phyloP scores from a whole-genome alignment of 1,140 invertebrate genomes.

The Neodiprion virginianus region DNA sequence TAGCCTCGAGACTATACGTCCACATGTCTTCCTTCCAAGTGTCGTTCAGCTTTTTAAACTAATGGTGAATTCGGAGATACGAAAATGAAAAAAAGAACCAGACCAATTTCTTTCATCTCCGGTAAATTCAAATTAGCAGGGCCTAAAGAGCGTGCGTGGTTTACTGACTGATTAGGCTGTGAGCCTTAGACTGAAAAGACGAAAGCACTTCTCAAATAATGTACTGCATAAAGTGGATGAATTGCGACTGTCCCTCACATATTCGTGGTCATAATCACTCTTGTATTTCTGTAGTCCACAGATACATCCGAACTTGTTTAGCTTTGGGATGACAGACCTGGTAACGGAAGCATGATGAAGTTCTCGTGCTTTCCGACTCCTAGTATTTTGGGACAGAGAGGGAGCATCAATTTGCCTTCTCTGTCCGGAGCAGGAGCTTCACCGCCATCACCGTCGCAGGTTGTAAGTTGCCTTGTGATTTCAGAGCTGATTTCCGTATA shows the following conservation, averaged over 20 bases:
- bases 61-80: too few species aligned
- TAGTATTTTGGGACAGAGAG: slow-evolving; percentile 33
- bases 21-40: too few species aligned
- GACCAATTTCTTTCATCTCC: too few species aligned
- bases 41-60: too few species aligned
- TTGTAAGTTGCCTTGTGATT: not conserved
- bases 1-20: too few species aligned
- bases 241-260: not conserved
- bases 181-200: too few species aligned
- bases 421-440: not conserved
- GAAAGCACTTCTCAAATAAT: too few species aligned
- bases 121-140: too few species aligned
- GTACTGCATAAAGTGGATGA: not conserved
- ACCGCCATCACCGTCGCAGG: not conserved
- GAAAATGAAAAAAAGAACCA: too few species aligned
- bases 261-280: not conserved
- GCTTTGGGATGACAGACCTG: slow-evolving; percentile 5
- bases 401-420: not conserved
- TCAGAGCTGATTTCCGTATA: not conserved
- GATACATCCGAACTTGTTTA: not conserved
- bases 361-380: slow-evolving; percentile 52
- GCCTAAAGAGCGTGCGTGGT: too few species aligned
- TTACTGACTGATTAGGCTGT: too few species aligned
- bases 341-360: slow-evolving; percentile 42
- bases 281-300: slow-evolving; percentile 13